phyloP scores from a whole-genome alignment of 2,888 invertebrate genomes.

The Netelia inedita region DNA sequence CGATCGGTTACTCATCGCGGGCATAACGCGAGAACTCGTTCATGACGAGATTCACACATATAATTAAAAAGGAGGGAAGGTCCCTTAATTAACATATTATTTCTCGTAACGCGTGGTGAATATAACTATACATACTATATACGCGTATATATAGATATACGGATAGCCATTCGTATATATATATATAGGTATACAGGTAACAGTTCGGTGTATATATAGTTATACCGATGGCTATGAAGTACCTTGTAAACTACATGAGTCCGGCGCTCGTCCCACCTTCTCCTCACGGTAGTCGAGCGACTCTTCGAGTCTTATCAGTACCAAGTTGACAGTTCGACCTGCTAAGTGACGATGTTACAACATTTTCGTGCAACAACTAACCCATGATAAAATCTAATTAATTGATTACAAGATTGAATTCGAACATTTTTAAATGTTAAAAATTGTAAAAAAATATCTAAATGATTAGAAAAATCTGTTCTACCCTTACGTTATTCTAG shows the following conservation, averaged over 20 bases:
- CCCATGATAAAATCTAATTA: no score
- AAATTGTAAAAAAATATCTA: no score
- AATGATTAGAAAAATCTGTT: no score
- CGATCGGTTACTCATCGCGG: conserved; percentile 69
- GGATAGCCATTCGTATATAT: neutral
- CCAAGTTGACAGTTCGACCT: no score
- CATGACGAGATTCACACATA: conserved; percentile 78
- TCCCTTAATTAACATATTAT: conserved; percentile 81
- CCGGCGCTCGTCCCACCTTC: no score
- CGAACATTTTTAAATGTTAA: no score
- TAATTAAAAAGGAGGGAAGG: conserved; percentile 75
- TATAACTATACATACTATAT: conserved; percentile 70
- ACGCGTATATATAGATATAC: conserved; percentile 15
- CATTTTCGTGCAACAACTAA: no score
- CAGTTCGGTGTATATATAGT: neutral
- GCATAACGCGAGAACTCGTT: conserved; percentile 76
- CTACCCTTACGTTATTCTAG: no score
- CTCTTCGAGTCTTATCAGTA: no score
- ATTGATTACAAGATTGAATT: no score
- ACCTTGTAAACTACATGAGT: neutral
- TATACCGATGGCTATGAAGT: neutral
- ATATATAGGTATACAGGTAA: neutral
- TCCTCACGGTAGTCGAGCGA: no score
- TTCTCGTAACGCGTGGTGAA: conserved; percentile 73
- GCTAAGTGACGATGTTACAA: no score